Evolutionary conservation across 2,113 vertebrate species (phyloP).

Genomic region (Chamaea fasciata): DNA sequence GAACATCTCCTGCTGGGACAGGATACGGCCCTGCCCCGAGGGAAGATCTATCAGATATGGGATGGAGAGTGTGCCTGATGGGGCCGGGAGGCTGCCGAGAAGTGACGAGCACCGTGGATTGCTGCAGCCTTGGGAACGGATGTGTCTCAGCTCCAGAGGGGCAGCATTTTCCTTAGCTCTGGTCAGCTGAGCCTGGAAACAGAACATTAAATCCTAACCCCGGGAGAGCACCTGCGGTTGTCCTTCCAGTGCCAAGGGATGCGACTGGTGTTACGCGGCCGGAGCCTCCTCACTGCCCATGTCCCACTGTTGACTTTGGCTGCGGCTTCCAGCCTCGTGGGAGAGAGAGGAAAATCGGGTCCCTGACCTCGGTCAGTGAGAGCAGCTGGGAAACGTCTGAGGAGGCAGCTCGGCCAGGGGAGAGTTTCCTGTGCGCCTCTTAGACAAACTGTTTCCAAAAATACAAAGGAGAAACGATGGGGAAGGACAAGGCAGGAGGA

Average conservation of each 20-base stretch:
- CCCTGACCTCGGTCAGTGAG: neutral
- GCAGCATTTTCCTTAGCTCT: neutral
- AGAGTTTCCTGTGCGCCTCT: constrained; percentile 11
- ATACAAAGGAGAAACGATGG: neutral
- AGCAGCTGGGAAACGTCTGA: constrained; percentile 39
- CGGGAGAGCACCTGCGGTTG: neutral
- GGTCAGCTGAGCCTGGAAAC: neutral
- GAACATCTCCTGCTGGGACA: constrained; percentile 60
- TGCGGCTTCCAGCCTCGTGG: neutral
- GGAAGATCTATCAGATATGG: neutral
- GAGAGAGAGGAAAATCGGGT: neutral
- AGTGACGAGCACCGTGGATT: neutral
- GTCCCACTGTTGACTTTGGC: constrained; percentile 6
- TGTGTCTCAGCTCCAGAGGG: neutral
- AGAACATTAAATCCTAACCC: neutral
- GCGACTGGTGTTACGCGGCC: neutral
- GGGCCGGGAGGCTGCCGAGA: constrained; percentile 45
- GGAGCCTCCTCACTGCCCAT: neutral
- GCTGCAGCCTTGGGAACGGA: constrained; percentile 9
- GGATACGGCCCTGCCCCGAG: constrained; percentile 35
- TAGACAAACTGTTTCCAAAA: neutral
- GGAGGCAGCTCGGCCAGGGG: neutral
- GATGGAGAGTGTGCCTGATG: neutral
- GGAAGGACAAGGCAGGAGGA: neutral
- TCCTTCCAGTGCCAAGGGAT: neutral